A percentile compares a stretch with the other conserved stretches of the same genome.
phyloP scores from a whole-genome alignment of 1,140 invertebrate species.

The Plutomurus gul region DNA sequence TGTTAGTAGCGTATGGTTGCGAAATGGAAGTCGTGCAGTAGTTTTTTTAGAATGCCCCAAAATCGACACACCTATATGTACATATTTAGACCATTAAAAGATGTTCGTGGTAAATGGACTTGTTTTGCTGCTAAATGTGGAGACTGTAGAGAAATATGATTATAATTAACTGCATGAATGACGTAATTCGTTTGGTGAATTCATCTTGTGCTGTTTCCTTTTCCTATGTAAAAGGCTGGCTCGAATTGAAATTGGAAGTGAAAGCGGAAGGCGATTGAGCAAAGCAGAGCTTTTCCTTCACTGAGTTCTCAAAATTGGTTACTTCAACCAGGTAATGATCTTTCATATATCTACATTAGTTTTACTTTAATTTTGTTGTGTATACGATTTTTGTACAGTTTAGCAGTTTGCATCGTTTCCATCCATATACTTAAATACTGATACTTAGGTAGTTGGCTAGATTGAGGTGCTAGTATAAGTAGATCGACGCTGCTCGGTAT shows the following conservation, averaged over 20 bases:
- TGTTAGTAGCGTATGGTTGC: no score
- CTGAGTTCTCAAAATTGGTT: no score
- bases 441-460: no score
- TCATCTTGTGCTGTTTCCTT: not conserved
- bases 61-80: no score
- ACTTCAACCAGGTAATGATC: not conserved
- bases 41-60: no score
- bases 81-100: no score
- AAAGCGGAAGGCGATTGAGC: not conserved
- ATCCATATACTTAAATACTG: no score
- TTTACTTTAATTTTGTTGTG: not conserved
- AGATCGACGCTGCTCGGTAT: no score
- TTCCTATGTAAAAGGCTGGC: not conserved
- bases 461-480: no score
- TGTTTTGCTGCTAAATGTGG: not conserved
- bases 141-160: not conserved
- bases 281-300: no score
- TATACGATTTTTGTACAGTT: not conserved
- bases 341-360: not conserved
- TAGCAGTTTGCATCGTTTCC: no score
- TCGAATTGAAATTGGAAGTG: not conserved
- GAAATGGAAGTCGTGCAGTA: no score
- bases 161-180: not conserved
- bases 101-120: not conserved
- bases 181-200: not conserved